Percentiles rank a stretch among this genome's conserved stretches.
Evolutionary conservation across 2,113 vertebrate species (phyloP).

Genomic region (Caranx melampygus): DNA sequence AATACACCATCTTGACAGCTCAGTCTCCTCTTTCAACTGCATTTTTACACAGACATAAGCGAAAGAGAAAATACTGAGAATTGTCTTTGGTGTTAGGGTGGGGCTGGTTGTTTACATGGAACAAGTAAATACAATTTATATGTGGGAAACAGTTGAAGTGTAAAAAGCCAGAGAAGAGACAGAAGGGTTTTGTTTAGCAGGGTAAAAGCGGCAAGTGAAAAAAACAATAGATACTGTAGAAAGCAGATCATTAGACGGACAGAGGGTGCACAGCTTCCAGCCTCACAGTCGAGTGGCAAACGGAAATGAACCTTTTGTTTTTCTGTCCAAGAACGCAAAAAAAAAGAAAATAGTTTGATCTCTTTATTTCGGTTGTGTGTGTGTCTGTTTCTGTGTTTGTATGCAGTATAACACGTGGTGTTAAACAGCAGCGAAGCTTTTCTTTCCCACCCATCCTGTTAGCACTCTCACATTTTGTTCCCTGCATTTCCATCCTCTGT

Average conservation of each 20-base stretch:
- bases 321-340: constrained; percentile 33
- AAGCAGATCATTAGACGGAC: constrained; percentile 13
- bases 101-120: background rate
- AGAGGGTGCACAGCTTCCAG: constrained; percentile 23
- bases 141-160: background rate
- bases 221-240: constrained; percentile 14
- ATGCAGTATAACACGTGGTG: background rate
- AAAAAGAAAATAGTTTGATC: background rate
- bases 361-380: constrained; percentile 13
- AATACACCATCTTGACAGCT: background rate
- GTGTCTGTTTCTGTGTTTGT: background rate
- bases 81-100: background rate
- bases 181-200: constrained; percentile 2
- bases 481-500: constrained; percentile 29
- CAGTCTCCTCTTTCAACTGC: background rate
- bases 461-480: background rate
- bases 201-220: constrained; percentile 1
- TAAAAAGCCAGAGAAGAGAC: background rate
- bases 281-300: constrained; percentile 31
- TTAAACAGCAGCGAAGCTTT: constrained; percentile 23
- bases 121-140: background rate
- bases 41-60: background rate
- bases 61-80: background rate
- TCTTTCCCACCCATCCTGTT: constrained; percentile 19
- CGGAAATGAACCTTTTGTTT: constrained; percentile 32